Evolutionary conservation across 2,113 vertebrate species (phyloP).

Genomic region (Apistogramma diplotaenia): DNA sequence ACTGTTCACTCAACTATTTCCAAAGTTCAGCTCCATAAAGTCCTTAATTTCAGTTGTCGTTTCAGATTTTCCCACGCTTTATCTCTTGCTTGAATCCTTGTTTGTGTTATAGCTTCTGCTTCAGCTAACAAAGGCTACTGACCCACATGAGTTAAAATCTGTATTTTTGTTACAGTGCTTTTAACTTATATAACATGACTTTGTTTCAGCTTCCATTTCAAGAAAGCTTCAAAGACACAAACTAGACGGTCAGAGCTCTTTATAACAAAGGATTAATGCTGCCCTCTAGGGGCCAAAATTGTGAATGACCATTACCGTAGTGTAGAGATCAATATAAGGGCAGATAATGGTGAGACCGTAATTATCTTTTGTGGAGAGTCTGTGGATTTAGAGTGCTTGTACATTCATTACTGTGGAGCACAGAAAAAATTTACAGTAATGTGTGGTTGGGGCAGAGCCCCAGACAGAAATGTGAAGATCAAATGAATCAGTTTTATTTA

Average conservation of each 20-base stretch:
- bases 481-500: neutral
- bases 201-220: neutral
- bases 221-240: neutral
- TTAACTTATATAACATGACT: neutral
- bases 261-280: neutral
- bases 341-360: neutral
- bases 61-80: neutral
- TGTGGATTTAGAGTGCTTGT: neutral
- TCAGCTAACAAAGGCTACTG: neutral
- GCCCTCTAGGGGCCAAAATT: slow-evolving; percentile 44
- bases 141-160: neutral
- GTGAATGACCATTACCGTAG: neutral
- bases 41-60: neutral
- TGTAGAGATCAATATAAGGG: neutral
- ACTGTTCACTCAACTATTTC: no score
- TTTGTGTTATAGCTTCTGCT: neutral
- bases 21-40: no score
- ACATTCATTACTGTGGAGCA: neutral
- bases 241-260: neutral
- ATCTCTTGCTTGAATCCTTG: neutral
- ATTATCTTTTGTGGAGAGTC: neutral
- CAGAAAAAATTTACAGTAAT: neutral
- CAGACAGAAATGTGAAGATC: neutral
- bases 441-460: neutral
- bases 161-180: neutral